Evolutionary conservation across 2,888 invertebrate genomes (phyloP).

Genomic region (Melolontha melolontha): DNA sequence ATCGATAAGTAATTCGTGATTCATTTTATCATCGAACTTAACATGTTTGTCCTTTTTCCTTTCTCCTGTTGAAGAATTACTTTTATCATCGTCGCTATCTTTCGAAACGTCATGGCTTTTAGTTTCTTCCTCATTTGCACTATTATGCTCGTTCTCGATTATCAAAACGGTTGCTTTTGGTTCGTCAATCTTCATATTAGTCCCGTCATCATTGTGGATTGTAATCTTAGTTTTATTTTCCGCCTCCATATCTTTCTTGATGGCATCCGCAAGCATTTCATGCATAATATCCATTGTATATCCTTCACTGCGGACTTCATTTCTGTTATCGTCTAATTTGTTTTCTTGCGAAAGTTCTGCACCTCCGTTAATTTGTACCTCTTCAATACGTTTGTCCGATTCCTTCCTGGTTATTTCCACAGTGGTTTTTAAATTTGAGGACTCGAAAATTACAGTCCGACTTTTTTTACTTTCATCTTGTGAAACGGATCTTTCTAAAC

Average conservation of each 20-base stretch:
- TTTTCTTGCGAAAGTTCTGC: conserved; percentile 36
- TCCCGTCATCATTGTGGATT: conserved; percentile 48
- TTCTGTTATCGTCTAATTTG: conserved; percentile 46
- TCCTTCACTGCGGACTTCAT: conserved; percentile 58
- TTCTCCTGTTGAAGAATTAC: conserved; percentile 50
- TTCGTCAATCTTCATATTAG: conserved; percentile 37
- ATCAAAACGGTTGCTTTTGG: conserved; percentile 47
- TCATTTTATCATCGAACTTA: conserved; percentile 63
- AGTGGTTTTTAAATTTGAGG: conserved; percentile 56
- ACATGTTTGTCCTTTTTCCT: conserved; percentile 52
- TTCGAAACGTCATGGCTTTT: conserved; percentile 46
- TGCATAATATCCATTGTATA: conserved; percentile 63
- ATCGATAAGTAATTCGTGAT: conserved; percentile 78
- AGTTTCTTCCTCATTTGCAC: conserved; percentile 34
- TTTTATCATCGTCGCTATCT: conserved; percentile 42
- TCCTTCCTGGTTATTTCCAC: conserved; percentile 51
- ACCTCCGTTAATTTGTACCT: conserved; percentile 32
- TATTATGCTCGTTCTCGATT: conserved; percentile 44
- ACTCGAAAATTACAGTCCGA: conserved; percentile 63
- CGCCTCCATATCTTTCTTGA: conserved; percentile 56
- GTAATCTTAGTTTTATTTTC: conserved; percentile 50
- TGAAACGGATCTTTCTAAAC: conserved; percentile 54
- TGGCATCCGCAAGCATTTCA: conserved; percentile 63
- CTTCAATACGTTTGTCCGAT: conserved; percentile 40
- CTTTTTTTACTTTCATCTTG: conserved; percentile 52